Evolutionary conservation across 2,888 invertebrate species (phyloP), one percentile per base, ranked within the genome.

Genomic region (Pyrochroa serraticornis): DNA sequence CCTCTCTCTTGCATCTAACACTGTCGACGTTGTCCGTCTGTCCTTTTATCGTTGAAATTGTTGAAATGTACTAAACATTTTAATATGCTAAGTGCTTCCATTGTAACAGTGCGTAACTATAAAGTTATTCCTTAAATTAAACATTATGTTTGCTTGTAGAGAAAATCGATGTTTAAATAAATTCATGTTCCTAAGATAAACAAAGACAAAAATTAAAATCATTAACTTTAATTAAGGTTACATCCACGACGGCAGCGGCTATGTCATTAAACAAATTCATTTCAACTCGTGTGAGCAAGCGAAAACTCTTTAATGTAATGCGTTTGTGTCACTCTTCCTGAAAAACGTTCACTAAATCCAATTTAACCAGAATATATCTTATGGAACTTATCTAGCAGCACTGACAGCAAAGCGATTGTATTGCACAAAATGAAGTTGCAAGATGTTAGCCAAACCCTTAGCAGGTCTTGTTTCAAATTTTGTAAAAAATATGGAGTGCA

Each of bases 51-150:
- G 22, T 22, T 5, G 22, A 22, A 59, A 62, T 59, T 62, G 59
- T 51, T 48, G 49, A 35, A 41, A 41, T 30, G 47, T 57, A 44
- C 53, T 61, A 61, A 63, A 58, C 61, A 61, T 50, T 59, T 63
- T 63, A 63, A 63, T 63, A 63, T 61, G 63, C 63, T 61, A 61
- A 60, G 60, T 60, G 60, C 50, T 22, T 2, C 5, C 22, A 22
- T 3, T 22, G 22, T 22, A 22, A 39, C 60, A 61, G 57, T 57
- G 46, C 58, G 54, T 62, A 47, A 34, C 37, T 30, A 30, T 31
- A 44, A 52, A 52, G 44, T 52, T 52, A 44, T 44, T 38, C 44
- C 44, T 49, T 52, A 38, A 52, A 44, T 50, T 43, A 12, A 10
- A 43, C 36, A 43, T 44, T 14, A 22, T 3, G 22, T 38, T 44